Conservation (phyloP, 2,113 vertebrate genomes). For the Bucco capensis region DNA sequence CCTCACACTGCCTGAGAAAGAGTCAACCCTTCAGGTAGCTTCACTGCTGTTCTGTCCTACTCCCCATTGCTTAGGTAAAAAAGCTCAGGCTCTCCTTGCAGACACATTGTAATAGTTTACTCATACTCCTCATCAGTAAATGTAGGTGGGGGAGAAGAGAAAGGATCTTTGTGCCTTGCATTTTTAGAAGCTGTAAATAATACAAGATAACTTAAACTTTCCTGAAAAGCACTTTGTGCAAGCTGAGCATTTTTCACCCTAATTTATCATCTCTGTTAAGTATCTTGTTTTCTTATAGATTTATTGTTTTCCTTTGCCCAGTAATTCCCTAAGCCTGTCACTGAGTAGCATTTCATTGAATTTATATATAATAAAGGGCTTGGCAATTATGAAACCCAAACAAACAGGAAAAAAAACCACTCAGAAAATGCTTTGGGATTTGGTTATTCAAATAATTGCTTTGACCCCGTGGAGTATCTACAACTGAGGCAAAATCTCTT, state of each 20-base stretch:
- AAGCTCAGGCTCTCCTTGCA: neutral
- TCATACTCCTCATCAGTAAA: neutral
- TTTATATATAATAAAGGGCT: neutral
- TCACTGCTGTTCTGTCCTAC: neutral
- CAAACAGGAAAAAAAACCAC: neutral
- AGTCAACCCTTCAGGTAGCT: neutral
- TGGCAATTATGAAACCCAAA: neutral
- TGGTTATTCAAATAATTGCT: neutral
- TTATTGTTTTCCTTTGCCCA: neutral
- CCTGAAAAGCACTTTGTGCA: slow-evolving; percentile 38
- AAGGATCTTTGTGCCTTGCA: neutral
- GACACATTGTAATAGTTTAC: neutral
- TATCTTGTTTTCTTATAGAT: neutral
- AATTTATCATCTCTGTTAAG: neutral
- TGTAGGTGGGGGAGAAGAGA: neutral
- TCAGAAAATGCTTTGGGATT: neutral
- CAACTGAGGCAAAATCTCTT: neutral
- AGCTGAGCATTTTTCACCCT: neutral
- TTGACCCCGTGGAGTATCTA: neutral
- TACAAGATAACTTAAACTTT: neutral
- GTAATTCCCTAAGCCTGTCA: neutral
- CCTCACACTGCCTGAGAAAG: neutral
- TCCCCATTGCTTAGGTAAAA: neutral
- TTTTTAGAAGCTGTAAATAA: slow-evolving; percentile 18
- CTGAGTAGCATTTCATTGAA: neutral